These are phyloP conservation scores for Melanotaenia boesemani DNA, from an alignment of 2,797 vertebrate species.

Conservation along the genomic window DNA sequence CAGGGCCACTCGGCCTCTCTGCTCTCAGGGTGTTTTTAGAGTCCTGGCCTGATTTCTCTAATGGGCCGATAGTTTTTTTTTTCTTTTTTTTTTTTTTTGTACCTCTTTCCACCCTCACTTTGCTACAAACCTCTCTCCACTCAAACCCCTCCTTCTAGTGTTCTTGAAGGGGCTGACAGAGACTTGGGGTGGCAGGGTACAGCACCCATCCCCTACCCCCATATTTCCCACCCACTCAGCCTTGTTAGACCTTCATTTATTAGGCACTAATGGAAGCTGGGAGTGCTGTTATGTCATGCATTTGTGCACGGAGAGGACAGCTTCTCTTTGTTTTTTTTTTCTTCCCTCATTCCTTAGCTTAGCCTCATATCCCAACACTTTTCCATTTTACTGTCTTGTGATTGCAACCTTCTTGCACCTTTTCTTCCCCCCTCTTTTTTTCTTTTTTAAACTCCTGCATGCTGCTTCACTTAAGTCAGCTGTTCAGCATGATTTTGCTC, in stretches of 20 bases:
- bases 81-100: conserved; percentile 61
- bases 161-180: conserved; percentile 81
- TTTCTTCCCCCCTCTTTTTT: conserved; percentile 19
- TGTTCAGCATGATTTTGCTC: conserved; percentile 33
- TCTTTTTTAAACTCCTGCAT: conserved; percentile 15
- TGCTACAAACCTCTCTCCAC: conserved; percentile 59
- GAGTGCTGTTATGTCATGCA: conserved; percentile 84
- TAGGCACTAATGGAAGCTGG: conserved; percentile 85
- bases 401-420: conserved; percentile 19
- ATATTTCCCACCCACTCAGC: conserved; percentile 77
- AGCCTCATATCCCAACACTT: conserved; percentile 32
- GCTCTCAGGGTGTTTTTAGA: conserved; percentile 84
- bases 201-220: conserved; percentile 46
- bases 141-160: conserved; percentile 74
- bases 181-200: conserved; percentile 70
- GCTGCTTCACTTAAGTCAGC: conserved; percentile 11
- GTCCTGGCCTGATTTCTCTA: conserved; percentile 87
- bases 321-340: conserved; percentile 49
- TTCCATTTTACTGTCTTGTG: conserved; percentile 32
- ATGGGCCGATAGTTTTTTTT: conserved; percentile 84
- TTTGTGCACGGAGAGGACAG: conserved; percentile 75
- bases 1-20: conserved; percentile 86
- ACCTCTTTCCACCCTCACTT: conserved; percentile 74
- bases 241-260: conserved; percentile 87
- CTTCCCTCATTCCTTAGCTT: conserved; percentile 45